Evolutionary conservation across 2,888 invertebrate genomes (phyloP).

Genomic region (Syrphus vitripennis): DNA sequence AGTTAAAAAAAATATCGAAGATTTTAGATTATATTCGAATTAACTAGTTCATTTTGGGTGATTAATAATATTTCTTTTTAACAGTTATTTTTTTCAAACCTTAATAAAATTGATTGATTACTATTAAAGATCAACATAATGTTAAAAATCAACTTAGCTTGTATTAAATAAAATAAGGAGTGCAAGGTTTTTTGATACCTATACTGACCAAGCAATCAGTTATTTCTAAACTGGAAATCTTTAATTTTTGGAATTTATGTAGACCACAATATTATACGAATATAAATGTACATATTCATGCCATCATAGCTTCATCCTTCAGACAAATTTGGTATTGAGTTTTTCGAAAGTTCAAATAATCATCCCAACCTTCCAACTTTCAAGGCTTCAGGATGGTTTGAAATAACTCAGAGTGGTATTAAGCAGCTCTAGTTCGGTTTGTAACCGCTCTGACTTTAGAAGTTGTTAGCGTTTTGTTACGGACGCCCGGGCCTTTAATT

Average conservation of each 20-base stretch:
- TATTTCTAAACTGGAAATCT: background rate
- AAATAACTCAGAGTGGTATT: too few species aligned
- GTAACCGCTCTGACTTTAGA: too few species aligned
- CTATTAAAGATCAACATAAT: background rate
- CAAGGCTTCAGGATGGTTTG: too few species aligned
- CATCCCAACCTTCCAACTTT: too few species aligned
- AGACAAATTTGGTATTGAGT: too few species aligned
- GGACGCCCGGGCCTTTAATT: too few species aligned
- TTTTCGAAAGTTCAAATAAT: too few species aligned
- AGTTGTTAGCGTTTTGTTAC: too few species aligned
- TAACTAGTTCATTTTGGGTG: background rate
- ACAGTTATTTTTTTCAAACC: background rate
- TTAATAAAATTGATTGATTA: background rate
- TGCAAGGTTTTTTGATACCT: background rate
- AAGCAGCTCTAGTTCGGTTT: too few species aligned
- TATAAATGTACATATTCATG: too few species aligned
- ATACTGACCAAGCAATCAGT: background rate
- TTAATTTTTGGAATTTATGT: background rate
- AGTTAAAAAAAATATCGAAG: background rate
- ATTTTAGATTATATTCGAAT: background rate
- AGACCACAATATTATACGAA: too few species aligned
- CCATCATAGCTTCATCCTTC: too few species aligned
- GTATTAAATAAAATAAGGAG: background rate
- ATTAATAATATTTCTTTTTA: background rate
- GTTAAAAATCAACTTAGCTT: background rate